Conservation (phyloP, 2,797 vertebrate species). For the Ptychadena robeensis region DNA sequence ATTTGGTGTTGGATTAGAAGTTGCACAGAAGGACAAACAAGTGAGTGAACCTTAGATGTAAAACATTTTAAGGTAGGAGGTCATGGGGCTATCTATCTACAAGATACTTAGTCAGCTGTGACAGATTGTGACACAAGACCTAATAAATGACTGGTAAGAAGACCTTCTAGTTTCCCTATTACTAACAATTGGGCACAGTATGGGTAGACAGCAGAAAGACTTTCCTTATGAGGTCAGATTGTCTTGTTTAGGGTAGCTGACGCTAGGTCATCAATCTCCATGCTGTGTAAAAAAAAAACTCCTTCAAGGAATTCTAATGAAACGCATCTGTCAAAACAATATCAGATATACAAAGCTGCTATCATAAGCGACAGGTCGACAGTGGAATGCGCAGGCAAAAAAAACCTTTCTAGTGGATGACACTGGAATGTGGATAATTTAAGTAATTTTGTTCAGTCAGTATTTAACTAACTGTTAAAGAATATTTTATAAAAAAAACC, state of each 20-base stretch:
- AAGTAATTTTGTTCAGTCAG: constrained; percentile 54
- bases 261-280: constrained; percentile 22
- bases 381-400: constrained; percentile 20
- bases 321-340: constrained; percentile 53
- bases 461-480: constrained; percentile 2
- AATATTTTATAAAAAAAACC: neutral
- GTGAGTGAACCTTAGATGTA: constrained; percentile 70
- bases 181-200: constrained; percentile 9
- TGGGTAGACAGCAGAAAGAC: constrained; percentile 16
- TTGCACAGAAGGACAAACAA: constrained; percentile 88
- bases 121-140: neutral
- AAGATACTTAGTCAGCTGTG: neutral
- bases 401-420: constrained; percentile 27
- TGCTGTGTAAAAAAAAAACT: constrained; percentile 9
- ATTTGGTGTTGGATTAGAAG: constrained; percentile 88
- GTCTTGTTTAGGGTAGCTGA: neutral
- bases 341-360: constrained; percentile 16
- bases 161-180: neutral
- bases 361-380: constrained; percentile 38
- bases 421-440: constrained; percentile 19
- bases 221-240: constrained; percentile 13
- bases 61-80: neutral
- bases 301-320: constrained; percentile 38
- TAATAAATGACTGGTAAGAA: constrained; percentile 1
- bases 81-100: neutral